A percentile compares a stretch with the other conserved stretches of the same genome.
Conservation (phyloP, 2,888 invertebrate genomes). For the Agrotis segetum region DNA sequence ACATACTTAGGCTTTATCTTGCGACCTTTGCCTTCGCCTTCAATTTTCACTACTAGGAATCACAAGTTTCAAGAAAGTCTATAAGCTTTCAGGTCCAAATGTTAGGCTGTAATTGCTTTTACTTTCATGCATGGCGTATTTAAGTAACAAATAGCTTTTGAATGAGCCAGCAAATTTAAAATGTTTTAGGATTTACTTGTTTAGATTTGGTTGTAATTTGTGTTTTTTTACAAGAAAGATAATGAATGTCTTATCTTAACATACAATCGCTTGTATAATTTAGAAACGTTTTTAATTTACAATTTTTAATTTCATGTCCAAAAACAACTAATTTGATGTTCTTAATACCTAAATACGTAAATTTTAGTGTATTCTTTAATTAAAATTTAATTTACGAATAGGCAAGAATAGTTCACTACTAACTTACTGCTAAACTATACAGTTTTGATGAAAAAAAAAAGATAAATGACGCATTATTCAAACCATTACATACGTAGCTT, state of each 20-base stretch:
- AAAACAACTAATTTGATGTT: not conserved
- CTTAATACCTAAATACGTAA: conserved; percentile 14
- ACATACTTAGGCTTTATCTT: conserved; percentile 47
- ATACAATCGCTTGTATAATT: not conserved
- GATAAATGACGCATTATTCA: conserved; percentile 30
- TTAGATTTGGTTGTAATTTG: not conserved
- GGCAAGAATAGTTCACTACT: too few relatives aligned
- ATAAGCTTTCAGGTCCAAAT: not conserved
- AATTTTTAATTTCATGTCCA: not conserved
- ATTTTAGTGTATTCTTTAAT: too few relatives aligned
- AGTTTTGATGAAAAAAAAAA: conserved; percentile 37
- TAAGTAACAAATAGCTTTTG: not conserved
- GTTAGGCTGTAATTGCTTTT: not conserved
- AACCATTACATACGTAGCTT: conserved; percentile 21
- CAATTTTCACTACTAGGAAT: conserved; percentile 15
- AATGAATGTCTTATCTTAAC: not conserved
- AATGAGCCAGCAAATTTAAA: not conserved
- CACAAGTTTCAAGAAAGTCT: conserved; percentile 8
- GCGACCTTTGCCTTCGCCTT: conserved; percentile 37
- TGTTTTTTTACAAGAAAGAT: not conserved
- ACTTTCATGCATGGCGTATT: conserved; percentile 10
- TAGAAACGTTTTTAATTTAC: too few relatives aligned
- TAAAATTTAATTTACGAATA: too few relatives aligned
- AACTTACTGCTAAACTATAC: conserved; percentile 13
- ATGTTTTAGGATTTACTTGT: not conserved